Evolutionary conservation across 2,113 vertebrate genomes (phyloP).

Genomic region (Tupaia tana): DNA sequence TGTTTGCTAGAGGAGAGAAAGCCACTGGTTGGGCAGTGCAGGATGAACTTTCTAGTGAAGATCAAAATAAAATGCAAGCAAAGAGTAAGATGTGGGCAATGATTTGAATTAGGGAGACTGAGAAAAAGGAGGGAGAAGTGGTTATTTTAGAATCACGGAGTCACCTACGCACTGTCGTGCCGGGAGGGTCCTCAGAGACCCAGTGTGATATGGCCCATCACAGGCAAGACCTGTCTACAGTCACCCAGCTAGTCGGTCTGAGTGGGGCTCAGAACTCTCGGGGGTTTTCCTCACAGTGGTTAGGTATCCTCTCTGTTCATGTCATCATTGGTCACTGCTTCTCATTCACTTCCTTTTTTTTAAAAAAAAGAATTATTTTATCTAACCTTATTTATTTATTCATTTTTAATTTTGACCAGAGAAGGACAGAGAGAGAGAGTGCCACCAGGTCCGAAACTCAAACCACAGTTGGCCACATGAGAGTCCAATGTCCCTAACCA

Average conservation of each 20-base stretch:
- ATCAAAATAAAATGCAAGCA: conserved; percentile 36
- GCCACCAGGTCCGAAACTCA: too few relatives aligned
- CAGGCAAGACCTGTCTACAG: neutral
- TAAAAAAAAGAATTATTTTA: too few relatives aligned
- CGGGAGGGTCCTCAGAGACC: neutral
- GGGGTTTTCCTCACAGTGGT: neutral
- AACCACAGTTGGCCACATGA: too few relatives aligned
- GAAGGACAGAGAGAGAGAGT: too few relatives aligned
- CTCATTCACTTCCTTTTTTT: neutral
- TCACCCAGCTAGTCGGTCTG: neutral
- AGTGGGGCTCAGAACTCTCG: neutral
- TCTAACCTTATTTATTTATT: too few relatives aligned
- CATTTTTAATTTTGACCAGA: too few relatives aligned
- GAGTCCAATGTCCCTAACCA: too few relatives aligned
- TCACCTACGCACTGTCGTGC: neutral
- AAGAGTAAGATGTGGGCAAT: neutral
- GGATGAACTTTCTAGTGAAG: neutral
- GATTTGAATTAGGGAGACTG: neutral
- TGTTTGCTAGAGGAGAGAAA: conserved; percentile 18
- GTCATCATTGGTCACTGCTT: neutral
- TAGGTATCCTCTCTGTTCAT: neutral
- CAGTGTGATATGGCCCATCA: too few relatives aligned
- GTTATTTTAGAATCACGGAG: neutral
- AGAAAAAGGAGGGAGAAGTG: neutral
- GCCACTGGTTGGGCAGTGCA: neutral